These are phyloP conservation scores for Acarapis woodi DNA, from an alignment of 1,140 invertebrate species.

Conservation along the genomic window DNA sequence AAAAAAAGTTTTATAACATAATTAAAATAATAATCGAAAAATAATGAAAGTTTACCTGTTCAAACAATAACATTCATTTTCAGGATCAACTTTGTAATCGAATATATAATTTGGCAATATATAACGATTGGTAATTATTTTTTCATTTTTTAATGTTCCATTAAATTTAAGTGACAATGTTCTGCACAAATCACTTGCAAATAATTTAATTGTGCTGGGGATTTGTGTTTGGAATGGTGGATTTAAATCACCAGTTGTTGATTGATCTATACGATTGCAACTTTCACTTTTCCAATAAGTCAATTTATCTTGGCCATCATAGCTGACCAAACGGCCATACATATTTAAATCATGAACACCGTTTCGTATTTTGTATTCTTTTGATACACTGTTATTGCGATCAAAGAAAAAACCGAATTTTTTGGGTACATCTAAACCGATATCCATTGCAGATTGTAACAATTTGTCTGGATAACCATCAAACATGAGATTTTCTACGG, in stretches of 20 bases:
- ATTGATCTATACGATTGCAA: conserved; percentile 2
- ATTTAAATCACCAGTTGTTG: conserved; percentile 8
- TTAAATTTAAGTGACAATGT: no score
- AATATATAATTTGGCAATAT: no score
- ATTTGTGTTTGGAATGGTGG: conserved; percentile 4
- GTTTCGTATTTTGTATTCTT: conserved; percentile 11
- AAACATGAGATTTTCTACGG: conserved; percentile 13
- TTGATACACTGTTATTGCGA: conserved; percentile 8
- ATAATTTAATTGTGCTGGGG: conserved; percentile 1
- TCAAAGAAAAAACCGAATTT: conserved; percentile 14
- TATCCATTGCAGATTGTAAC: conserved; percentile 7
- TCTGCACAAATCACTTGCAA: conserved; percentile 9
- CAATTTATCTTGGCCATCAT: conserved; percentile 9
- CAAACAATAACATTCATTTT: no score
- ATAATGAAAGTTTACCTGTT: no score
- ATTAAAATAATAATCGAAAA: no score
- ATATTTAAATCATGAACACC: conserved; percentile 13
- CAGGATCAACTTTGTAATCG: no score
- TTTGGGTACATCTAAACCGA: conserved; percentile 7
- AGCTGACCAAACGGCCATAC: conserved; percentile 18
- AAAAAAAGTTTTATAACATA: no score
- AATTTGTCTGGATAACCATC: conserved; percentile 14
- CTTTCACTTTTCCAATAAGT: background rate
- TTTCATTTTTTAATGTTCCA: no score
- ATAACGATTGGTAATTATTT: no score